A percentile compares a stretch with the other conserved stretches of the same genome.
These are phyloP conservation scores for Otocyon megalotis DNA, from an alignment of 2,113 vertebrate genomes.

Conservation along the genomic window DNA sequence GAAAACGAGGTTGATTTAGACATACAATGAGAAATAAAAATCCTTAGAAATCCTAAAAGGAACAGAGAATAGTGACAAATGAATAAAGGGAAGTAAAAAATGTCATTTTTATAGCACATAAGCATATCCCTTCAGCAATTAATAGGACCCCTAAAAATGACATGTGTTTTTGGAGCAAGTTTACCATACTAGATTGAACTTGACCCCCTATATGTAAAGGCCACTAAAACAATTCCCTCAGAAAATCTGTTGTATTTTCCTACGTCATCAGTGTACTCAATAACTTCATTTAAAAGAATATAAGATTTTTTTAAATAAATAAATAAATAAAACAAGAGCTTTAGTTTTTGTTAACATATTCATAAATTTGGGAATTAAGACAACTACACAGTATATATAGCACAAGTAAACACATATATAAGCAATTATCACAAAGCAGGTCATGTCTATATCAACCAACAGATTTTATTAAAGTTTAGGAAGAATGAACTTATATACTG, in stretches of 20 bases:
- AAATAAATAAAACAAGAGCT: neutral
- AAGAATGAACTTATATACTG: neutral
- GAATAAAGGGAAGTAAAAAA: neutral
- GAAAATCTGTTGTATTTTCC: neutral
- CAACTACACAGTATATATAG: neutral
- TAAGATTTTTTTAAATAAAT: neutral
- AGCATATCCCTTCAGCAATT: neutral
- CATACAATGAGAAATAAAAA: slow-evolving; percentile 30
- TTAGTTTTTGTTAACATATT: neutral
- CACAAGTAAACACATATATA: neutral
- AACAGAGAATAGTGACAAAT: neutral
- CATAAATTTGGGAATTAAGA: slow-evolving; percentile 44
- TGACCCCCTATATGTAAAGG: neutral
- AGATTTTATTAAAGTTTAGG: neutral
- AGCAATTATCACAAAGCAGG: neutral
- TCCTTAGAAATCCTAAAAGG: neutral
- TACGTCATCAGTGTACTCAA: neutral
- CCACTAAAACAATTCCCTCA: neutral
- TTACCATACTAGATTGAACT: neutral
- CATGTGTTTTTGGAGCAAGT: slow-evolving; percentile 14
- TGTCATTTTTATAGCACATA: neutral
- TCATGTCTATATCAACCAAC: neutral
- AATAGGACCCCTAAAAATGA: neutral
- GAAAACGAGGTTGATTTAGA: neutral
- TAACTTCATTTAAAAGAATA: slow-evolving; percentile 14